Percentiles rank a stretch among this genome's conserved stretches.
Evolutionary conservation across 2,888 invertebrate genomes (phyloP).

Genomic region (Nemurella pictetii): DNA sequence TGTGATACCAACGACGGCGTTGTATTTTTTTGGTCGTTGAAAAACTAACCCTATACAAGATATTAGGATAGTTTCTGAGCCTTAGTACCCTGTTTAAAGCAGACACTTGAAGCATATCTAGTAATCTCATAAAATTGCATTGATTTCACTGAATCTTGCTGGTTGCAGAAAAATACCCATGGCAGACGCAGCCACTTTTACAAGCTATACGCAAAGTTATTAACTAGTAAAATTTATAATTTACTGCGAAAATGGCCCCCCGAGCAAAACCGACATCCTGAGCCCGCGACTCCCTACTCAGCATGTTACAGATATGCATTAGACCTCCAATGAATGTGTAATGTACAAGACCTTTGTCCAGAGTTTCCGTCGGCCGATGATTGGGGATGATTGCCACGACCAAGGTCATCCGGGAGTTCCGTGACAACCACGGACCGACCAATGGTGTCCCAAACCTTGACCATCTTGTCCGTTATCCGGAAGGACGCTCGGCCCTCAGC

Average conservation of each 20-base stretch:
- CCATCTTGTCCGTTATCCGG: constrained; percentile 59
- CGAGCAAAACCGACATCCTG: background rate
- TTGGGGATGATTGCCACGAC: constrained; percentile 54
- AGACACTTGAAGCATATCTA: too few species aligned
- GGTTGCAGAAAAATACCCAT: too few species aligned
- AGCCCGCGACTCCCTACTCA: background rate
- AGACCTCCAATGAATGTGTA: too few species aligned
- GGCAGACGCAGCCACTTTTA: too few species aligned
- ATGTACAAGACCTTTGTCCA: constrained; percentile 67
- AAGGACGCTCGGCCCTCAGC: constrained; percentile 67
- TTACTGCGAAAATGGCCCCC: background rate
- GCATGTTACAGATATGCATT: background rate
- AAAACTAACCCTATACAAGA: too few species aligned
- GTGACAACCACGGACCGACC: constrained; percentile 78
- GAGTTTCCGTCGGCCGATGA: constrained; percentile 67
- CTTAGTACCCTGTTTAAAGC: too few species aligned
- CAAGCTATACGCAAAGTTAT: background rate
- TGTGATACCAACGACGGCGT: too few species aligned
- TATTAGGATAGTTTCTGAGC: too few species aligned
- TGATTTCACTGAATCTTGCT: too few species aligned
- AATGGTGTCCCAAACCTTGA: constrained; percentile 74
- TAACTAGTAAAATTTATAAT: background rate
- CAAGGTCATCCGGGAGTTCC: constrained; percentile 63
- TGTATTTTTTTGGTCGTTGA: too few species aligned
- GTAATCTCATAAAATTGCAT: too few species aligned